Conservation (phyloP, 2,113 vertebrate genomes). For the Furnarius figulus region DNA sequence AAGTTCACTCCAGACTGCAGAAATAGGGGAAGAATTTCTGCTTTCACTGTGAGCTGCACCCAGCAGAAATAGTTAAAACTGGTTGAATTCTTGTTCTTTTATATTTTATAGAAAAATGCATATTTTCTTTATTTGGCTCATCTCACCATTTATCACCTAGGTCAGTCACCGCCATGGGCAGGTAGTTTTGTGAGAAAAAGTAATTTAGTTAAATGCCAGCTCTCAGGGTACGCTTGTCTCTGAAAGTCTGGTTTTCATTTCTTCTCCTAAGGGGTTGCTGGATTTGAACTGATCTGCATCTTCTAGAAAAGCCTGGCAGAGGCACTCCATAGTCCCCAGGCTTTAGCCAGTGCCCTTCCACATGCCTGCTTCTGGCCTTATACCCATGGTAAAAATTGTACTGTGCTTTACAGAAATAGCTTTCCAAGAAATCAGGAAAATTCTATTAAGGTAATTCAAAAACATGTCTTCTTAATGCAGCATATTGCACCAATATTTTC, state of each 20-base stretch:
- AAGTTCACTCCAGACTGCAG: not conserved
- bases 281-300: not conserved
- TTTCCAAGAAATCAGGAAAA: not conserved
- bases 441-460: not conserved
- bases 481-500: not conserved
- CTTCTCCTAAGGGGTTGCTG: not conserved
- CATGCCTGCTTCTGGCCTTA: not conserved
- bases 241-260: not conserved
- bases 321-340: not conserved
- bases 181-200: not conserved
- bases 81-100: not conserved
- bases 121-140: not conserved
- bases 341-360: not conserved
- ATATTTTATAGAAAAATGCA: rapidly evolving
- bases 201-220: not conserved
- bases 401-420: not conserved
- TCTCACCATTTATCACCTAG: not conserved
- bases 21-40: not conserved
- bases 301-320: not conserved
- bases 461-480: not conserved
- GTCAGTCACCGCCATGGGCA: rapidly evolving
- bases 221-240: not conserved
- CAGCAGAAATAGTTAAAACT: not conserved
- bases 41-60: not conserved
- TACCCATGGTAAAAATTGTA: not conserved